These are phyloP conservation scores for Neodontobutis hainanensis DNA, from an alignment of 2,113 vertebrate genomes.

Conservation along the genomic window DNA sequence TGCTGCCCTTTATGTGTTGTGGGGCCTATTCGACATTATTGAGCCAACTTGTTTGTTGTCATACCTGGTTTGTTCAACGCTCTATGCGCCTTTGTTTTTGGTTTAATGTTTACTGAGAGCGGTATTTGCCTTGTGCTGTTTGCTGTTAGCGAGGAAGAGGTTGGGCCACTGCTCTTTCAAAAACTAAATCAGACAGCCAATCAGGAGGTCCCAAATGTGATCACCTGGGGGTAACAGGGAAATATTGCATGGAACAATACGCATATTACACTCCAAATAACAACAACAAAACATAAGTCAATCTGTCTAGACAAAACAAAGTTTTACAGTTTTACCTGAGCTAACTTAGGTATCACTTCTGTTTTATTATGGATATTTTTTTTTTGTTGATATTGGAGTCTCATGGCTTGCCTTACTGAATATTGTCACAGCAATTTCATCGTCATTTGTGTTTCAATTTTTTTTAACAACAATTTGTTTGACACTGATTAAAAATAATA, in stretches of 20 bases:
- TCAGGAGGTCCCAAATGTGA: not conserved
- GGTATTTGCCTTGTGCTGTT: slow-evolving; percentile 48
- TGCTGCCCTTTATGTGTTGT: slow-evolving; percentile 47
- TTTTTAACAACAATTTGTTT: too few relatives aligned
- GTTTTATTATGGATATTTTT: too few relatives aligned
- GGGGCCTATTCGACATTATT: slow-evolving; percentile 57
- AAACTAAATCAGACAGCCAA: slow-evolving; percentile 21
- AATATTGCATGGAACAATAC: not conserved
- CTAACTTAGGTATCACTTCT: too few relatives aligned
- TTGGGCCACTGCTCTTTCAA: slow-evolving; percentile 13
- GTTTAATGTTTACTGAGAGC: slow-evolving; percentile 51
- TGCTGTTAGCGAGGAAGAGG: slow-evolving; percentile 7
- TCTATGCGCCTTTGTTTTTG: slow-evolving; percentile 54
- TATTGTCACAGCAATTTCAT: too few relatives aligned
- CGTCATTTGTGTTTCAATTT: too few relatives aligned
- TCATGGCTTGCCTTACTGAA: too few relatives aligned
- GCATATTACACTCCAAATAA: not conserved
- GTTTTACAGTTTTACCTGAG: too few relatives aligned
- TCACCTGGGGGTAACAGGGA: not conserved
- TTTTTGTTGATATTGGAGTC: too few relatives aligned
- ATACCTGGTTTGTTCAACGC: slow-evolving; percentile 58
- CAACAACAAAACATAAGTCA: not conserved
- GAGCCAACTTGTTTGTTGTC: slow-evolving; percentile 70
- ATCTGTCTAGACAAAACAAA: not conserved
- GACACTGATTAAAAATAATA: too few relatives aligned